Percentiles rank a stretch among this genome's conserved stretches.
Evolutionary conservation across 2,888 invertebrate genomes (phyloP).

Genomic region (Plagodis dolabraria): DNA sequence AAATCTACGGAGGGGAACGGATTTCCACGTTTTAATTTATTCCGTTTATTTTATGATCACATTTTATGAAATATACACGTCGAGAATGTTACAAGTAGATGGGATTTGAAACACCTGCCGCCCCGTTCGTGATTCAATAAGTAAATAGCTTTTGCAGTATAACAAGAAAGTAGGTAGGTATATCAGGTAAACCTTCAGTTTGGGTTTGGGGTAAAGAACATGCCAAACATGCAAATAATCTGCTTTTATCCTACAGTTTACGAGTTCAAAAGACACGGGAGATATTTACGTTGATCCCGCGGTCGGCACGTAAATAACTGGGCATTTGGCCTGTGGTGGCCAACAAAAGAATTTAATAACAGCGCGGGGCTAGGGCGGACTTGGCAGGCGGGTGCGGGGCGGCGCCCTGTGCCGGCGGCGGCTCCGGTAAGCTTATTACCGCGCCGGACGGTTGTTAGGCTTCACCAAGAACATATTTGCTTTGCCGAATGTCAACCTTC

Average conservation of each 20-base stretch:
- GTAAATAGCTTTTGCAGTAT: constrained; percentile 40
- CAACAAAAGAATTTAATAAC: constrained; percentile 83
- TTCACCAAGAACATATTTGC: constrained; percentile 76
- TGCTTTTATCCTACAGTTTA: constrained; percentile 57
- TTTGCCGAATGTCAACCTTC: constrained; percentile 75
- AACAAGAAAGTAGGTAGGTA: constrained; percentile 5
- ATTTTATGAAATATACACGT: constrained; percentile 45
- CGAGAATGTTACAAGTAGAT: constrained; percentile 44
- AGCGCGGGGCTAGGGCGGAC: constrained; percentile 62
- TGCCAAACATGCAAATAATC: constrained; percentile 61
- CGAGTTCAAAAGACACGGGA: constrained; percentile 68
- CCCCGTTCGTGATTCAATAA: constrained; percentile 56
- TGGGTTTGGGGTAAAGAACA: constrained; percentile 34
- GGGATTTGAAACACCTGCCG: constrained; percentile 65
- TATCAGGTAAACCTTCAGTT: constrained; percentile 10
- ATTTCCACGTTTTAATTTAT: constrained; percentile 70
- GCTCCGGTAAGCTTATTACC: constrained; percentile 77
- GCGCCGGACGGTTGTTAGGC: constrained; percentile 50
- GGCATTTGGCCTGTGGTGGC: constrained; percentile 63
- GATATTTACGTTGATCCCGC: constrained; percentile 73
- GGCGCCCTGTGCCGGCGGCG: constrained; percentile 52
- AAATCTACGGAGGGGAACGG: constrained; percentile 50
- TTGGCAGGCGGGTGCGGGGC: constrained; percentile 49
- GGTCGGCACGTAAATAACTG: constrained; percentile 70
- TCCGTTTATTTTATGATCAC: constrained; percentile 65